These are phyloP conservation scores for Geotrypetes seraphini DNA, from an alignment of 2,797 vertebrate species.

Conservation along the genomic window DNA sequence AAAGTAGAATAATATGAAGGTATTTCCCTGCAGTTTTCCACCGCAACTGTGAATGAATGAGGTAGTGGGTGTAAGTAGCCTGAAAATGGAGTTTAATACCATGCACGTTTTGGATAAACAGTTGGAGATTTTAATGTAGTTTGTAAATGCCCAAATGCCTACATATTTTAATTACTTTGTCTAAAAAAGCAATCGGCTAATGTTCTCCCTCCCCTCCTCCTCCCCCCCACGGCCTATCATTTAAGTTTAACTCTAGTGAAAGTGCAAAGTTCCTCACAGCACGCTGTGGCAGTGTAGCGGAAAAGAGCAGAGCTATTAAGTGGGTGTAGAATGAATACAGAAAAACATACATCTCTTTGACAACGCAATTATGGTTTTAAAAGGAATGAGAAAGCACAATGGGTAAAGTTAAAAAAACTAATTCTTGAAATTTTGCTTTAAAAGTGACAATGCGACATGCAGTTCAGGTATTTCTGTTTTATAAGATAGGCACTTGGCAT, in stretches of 20 bases:
- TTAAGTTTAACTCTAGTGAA: constrained; percentile 18
- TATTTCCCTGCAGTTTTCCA: constrained; percentile 20
- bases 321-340: not conserved
- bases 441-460: too few relatives aligned
- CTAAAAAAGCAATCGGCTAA: constrained; percentile 13
- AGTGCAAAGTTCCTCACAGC: constrained; percentile 5
- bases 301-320: not conserved
- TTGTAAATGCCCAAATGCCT: not conserved
- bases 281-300: constrained; percentile 10
- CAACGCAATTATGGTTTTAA: constrained; percentile 1
- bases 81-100: not conserved
- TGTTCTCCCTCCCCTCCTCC: constrained; percentile 9
- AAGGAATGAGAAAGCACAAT: constrained; percentile 2
- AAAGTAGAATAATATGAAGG: too few relatives aligned
- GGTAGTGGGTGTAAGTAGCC: too few relatives aligned
- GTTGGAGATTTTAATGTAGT: constrained; percentile 9
- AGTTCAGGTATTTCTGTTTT: too few relatives aligned
- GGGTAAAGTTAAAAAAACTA: constrained; percentile 1
- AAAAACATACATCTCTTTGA: constrained; percentile 3
- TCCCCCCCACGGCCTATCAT: constrained; percentile 6
- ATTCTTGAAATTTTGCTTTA: too few relatives aligned
- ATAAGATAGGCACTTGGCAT: too few relatives aligned
- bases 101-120: constrained; percentile 4
- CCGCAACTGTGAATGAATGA: constrained; percentile 9
- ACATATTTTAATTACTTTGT: constrained; percentile 17